Conservation (phyloP, 2,113 vertebrate genomes). For the Rhipidura dahli region DNA sequence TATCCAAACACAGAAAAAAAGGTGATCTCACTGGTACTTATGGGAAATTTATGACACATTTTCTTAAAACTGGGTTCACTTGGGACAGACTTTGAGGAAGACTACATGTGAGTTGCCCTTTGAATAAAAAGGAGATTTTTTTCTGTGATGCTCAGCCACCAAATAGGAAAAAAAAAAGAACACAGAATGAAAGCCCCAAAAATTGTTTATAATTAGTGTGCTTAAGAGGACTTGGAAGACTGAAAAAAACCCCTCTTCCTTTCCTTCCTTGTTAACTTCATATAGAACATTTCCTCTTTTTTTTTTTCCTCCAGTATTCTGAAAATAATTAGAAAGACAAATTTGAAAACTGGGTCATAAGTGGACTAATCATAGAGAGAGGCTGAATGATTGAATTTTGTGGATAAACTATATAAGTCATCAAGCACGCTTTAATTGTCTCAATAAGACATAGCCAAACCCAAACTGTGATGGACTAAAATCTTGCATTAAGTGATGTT, state of each 20-base stretch:
- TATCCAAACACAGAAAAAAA: not conserved
- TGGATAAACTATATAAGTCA: not conserved
- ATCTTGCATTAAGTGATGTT: not conserved
- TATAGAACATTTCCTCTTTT: not conserved
- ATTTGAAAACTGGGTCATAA: not conserved
- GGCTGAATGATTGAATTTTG: not conserved
- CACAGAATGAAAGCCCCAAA: not conserved
- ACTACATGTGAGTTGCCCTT: not conserved
- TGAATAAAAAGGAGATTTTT: not conserved
- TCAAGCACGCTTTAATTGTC: not conserved
- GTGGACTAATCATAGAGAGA: not conserved
- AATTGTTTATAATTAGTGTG: not conserved
- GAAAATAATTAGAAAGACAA: not conserved
- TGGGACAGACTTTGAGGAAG: not conserved
- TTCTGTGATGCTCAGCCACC: not conserved
- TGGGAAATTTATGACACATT: slow-evolving; percentile 31
- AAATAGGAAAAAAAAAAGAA: not conserved
- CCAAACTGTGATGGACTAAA: not conserved
- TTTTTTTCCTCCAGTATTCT: not conserved
- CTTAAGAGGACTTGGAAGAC: not conserved
- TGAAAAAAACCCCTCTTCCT: not conserved
- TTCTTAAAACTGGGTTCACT: not conserved
- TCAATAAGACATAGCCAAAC: not conserved
- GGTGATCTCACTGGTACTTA: slow-evolving; percentile 31
- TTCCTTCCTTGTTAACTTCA: not conserved